phyloP scores from a whole-genome alignment of 2,888 invertebrate species.

The Mimumesa dahlbomi region DNA sequence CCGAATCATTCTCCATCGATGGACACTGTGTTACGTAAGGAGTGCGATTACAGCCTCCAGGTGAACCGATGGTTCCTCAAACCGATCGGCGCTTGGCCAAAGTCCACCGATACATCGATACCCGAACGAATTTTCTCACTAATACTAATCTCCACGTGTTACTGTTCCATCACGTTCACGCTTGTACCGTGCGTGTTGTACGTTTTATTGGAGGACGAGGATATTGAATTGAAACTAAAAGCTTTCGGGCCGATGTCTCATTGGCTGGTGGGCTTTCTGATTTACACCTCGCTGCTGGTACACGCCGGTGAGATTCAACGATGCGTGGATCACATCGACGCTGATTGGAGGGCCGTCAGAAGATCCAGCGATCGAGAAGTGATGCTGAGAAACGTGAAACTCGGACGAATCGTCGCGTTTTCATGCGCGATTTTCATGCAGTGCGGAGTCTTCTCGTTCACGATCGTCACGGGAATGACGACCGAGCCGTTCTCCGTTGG shows the following conservation, averaged over 20 bases:
- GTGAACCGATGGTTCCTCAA: slow-evolving; percentile 67
- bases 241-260: slow-evolving; percentile 65
- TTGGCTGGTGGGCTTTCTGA: slow-evolving; percentile 61
- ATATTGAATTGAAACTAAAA: slow-evolving; percentile 45
- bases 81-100: slow-evolving; percentile 67
- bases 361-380: slow-evolving; percentile 38
- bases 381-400: slow-evolving; percentile 52
- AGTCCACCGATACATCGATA: not conserved
- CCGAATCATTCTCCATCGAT: not conserved
- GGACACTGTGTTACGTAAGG: not conserved
- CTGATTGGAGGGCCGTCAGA: slow-evolving; percentile 51
- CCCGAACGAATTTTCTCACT: not conserved
- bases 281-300: slow-evolving; percentile 59
- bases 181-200: slow-evolving; percentile 52
- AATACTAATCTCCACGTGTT: slow-evolving; percentile 21
- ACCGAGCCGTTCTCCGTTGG: slow-evolving; percentile 15
- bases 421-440: slow-evolving; percentile 60
- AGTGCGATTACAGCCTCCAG: slow-evolving; percentile 60
- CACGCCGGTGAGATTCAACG: slow-evolving; percentile 32
- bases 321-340: slow-evolving; percentile 51
- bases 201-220: slow-evolving; percentile 56
- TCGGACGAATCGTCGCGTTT: slow-evolving; percentile 46
- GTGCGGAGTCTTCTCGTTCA: slow-evolving; percentile 57
- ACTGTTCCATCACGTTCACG: slow-evolving; percentile 43
- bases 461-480: slow-evolving; percentile 50